Percentiles rank a stretch among this genome's conserved stretches.
These are phyloP conservation scores for Philypnodon macrostomus DNA, from an alignment of 2,797 vertebrate species.

Conservation along the genomic window DNA sequence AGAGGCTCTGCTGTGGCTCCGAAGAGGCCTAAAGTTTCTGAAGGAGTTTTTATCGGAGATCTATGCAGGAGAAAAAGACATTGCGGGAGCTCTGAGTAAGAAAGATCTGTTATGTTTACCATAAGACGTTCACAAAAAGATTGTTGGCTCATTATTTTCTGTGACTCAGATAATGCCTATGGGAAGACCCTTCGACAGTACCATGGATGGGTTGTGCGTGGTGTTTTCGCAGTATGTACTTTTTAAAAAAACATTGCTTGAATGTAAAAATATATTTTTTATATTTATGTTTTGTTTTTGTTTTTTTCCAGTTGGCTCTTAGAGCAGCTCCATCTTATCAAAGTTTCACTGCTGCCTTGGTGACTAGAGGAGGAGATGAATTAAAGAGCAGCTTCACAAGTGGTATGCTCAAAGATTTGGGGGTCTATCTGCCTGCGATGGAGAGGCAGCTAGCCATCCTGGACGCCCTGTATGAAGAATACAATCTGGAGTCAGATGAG, in stretches of 20 bases:
- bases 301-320: constrained; percentile 83
- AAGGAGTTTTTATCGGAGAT: constrained; percentile 93
- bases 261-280: constrained; percentile 1
- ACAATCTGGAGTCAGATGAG: constrained; percentile 94
- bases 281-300: background rate
- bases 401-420: constrained; percentile 89
- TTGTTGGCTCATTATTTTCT: constrained; percentile 1
- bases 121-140: background rate
- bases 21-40: constrained; percentile 94
- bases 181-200: constrained; percentile 92
- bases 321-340: constrained; percentile 91
- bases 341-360: constrained; percentile 88
- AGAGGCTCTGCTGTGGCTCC: constrained; percentile 94
- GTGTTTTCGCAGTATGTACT: constrained; percentile 92
- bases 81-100: constrained; percentile 94
- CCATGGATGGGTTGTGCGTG: constrained; percentile 96
- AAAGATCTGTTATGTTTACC: constrained; percentile 18
- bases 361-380: constrained; percentile 83
- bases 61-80: constrained; percentile 85
- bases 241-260: background rate
- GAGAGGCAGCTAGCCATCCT: constrained; percentile 88
- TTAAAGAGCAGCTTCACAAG: constrained; percentile 81
- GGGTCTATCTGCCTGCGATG: constrained; percentile 92
- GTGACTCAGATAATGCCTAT: constrained; percentile 86
- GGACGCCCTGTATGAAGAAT: constrained; percentile 89